Conservation (phyloP, 2,797 vertebrate species). For the Apogon hyalosoma region DNA sequence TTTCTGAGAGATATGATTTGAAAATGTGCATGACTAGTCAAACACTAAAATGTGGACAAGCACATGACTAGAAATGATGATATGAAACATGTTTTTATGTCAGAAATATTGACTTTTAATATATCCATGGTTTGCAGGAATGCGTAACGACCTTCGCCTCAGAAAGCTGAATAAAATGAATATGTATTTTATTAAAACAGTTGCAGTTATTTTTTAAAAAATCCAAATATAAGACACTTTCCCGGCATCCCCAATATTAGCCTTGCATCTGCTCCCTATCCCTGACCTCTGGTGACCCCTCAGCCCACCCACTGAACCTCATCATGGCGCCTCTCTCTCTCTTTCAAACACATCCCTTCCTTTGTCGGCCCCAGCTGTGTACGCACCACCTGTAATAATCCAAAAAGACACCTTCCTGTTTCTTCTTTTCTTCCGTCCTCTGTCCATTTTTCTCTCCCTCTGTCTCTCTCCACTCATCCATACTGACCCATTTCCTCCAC, state of each 20-base stretch:
- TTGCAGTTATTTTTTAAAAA: not conserved
- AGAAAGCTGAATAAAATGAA: too few species aligned
- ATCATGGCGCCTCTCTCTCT: constrained; percentile 27
- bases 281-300: constrained; percentile 37
- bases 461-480: constrained; percentile 73
- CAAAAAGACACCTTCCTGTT: constrained; percentile 74
- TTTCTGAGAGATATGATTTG: too few species aligned
- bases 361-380: constrained; percentile 68
- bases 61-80: too few species aligned
- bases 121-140: too few species aligned
- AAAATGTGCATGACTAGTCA: too few species aligned
- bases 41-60: too few species aligned
- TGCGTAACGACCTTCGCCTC: too few species aligned
- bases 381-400: constrained; percentile 75
- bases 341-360: constrained; percentile 29
- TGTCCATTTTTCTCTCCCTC: constrained; percentile 69
- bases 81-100: too few species aligned
- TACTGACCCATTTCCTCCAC: constrained; percentile 81
- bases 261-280: not conserved
- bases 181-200: not conserved
- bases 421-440: constrained; percentile 51
- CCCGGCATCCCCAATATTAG: not conserved
- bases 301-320: constrained; percentile 43
- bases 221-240: not conserved
- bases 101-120: too few species aligned